phyloP scores from a whole-genome alignment of 1,140 invertebrate genomes.

The Zaprionus davidi region DNA sequence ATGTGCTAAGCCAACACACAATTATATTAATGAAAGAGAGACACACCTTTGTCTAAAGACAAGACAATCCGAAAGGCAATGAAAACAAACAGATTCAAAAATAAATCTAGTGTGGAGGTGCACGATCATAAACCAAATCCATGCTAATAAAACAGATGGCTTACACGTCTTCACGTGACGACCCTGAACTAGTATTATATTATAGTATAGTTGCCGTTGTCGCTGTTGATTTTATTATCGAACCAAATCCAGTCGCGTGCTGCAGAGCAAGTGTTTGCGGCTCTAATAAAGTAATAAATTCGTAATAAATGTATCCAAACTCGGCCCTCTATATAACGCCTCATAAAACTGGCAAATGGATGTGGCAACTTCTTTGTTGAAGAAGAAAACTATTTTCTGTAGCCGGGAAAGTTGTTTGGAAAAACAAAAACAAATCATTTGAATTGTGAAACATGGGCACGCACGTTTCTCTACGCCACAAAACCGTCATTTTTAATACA shows the following conservation, averaged over 20 bases:
- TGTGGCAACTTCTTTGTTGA: background rate
- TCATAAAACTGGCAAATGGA: conserved; percentile 11
- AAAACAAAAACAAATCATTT: conserved; percentile 59
- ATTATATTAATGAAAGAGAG: conserved; percentile 63
- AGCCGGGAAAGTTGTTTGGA: conserved; percentile 33
- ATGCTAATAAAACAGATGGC: conserved; percentile 61
- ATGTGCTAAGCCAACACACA: conserved; percentile 49
- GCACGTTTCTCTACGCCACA: conserved; percentile 31
- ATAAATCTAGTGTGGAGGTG: conserved; percentile 31
- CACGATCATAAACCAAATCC: conserved; percentile 54
- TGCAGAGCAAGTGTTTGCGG: conserved; percentile 58
- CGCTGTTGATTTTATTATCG: conserved; percentile 50
- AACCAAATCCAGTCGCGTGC: conserved; percentile 46
- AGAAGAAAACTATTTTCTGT: conserved; percentile 25
- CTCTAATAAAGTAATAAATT: conserved; percentile 69
- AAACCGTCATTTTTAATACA: conserved; percentile 26
- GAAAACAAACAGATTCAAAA: conserved; percentile 12
- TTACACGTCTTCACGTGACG: background rate
- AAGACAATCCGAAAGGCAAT: background rate
- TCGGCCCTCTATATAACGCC: background rate
- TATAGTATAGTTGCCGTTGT: conserved; percentile 13
- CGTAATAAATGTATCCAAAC: conserved; percentile 63
- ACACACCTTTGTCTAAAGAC: conserved; percentile 12
- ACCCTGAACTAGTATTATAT: conserved; percentile 19
- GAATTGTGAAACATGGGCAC: conserved; percentile 51